These are phyloP conservation scores for Drosophila buzzatii DNA, from an alignment of 2,888 invertebrate genomes.

Conservation along the genomic window DNA sequence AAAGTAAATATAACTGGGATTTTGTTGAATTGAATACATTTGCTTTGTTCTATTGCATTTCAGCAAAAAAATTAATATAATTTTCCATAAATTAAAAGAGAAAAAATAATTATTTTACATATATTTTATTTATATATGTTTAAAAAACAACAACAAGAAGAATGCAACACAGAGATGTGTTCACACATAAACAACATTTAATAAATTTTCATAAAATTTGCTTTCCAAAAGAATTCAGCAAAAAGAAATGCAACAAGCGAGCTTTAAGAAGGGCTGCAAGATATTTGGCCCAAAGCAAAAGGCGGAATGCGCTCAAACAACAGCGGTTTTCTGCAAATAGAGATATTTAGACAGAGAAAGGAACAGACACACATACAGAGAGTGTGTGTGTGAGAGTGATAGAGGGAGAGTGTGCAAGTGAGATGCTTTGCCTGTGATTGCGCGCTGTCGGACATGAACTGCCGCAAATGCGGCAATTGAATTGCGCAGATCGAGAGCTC, in stretches of 20 bases:
- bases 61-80: too few species aligned
- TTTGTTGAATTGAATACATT: background rate
- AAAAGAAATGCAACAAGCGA: background rate
- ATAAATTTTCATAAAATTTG: background rate
- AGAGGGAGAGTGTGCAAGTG: background rate
- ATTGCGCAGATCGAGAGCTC: constrained; percentile 64
- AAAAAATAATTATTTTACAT: background rate
- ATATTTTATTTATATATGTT: background rate
- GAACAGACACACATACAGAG: background rate
- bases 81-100: too few species aligned
- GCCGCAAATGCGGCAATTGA: constrained; percentile 71
- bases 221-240: background rate
- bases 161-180: background rate
- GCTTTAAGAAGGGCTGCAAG: background rate
- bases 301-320: constrained; percentile 35
- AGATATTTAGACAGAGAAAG: background rate
- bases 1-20: background rate
- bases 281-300: constrained; percentile 20
- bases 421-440: constrained; percentile 45
- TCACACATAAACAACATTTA: background rate
- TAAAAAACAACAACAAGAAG: background rate
- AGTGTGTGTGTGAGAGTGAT: background rate
- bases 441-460: constrained; percentile 4
- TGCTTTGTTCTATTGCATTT: background rate
- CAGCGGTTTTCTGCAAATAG: constrained; percentile 12